Percentiles rank a stretch among this genome's conserved stretches.
Conservation (phyloP, 2,113 vertebrate genomes). For the Phrynosoma platyrhinos region DNA sequence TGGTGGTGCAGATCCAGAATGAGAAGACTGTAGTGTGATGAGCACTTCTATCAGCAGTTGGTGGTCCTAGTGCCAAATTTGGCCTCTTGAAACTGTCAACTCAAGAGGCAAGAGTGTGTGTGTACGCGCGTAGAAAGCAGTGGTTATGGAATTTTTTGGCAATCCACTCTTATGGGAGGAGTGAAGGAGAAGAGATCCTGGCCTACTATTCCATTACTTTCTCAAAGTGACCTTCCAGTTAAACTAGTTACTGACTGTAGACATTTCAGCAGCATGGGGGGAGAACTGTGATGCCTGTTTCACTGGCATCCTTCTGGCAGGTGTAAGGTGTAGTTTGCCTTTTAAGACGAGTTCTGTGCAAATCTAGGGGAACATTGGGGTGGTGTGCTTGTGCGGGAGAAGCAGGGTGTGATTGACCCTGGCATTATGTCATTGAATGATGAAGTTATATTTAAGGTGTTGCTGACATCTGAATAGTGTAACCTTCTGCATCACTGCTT, state of each 20-base stretch:
- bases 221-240: neutral
- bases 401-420: conserved; percentile 47
- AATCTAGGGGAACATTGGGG: neutral
- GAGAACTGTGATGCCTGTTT: neutral
- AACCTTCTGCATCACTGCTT: conserved; percentile 68
- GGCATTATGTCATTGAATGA: conserved; percentile 61
- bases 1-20: neutral
- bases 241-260: neutral
- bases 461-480: conserved; percentile 74
- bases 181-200: neutral
- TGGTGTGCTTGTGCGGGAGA: conserved; percentile 23
- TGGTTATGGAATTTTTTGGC: too few relatives aligned
- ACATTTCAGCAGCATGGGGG: neutral
- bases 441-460: conserved; percentile 65
- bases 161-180: neutral
- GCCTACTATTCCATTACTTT: neutral
- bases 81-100: neutral
- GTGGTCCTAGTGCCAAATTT: neutral
- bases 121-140: neutral
- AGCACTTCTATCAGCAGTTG: neutral
- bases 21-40: neutral
- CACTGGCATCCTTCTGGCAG: neutral
- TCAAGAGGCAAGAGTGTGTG: neutral
- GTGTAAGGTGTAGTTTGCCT: neutral
- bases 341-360: neutral